Base-by-base conservation (phyloP, 2,113 vertebrate species). In the Myotis davidii region DNA sequence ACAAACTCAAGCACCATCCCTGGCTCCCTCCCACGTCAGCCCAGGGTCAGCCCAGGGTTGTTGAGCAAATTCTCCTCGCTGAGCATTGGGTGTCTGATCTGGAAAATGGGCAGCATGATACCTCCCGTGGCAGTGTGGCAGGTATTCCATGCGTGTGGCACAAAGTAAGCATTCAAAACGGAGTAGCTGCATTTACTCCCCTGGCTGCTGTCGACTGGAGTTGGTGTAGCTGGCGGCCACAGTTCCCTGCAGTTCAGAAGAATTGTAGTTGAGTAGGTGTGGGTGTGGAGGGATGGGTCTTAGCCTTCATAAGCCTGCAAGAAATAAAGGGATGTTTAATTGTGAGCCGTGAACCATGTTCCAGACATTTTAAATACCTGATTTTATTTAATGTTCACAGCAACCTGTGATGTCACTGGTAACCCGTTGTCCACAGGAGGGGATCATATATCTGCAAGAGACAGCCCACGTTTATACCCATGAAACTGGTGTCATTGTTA, bases 81-180 rank as follows among this genome's bases (percentile, higher is more conserved):
- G 56, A 69, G 9, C 25, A 6, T 76, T 25, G 16, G 56, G 90
- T 87, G 34, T 52, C 67, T 77, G 50, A 87, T 72, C 82, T 76
- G 23, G 76, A 34, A 52, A 81, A 74, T 69, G 65, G 56, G 54
- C 17, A 87, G 74, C 34, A 5, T 9, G 42, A 72, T 52, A 13
- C 50, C 39, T 76, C 25, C 56, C 56, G 67, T 65, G 96, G 91
- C 83, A 84, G 83, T 23, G 8, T 5, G n/a, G 65, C 61, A 32
- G 0, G 67, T 32, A 2, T 59, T 56, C 48, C 48, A 11, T 1
- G 6, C 5, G 3, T 32, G 50, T 83, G 78, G 74, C 69, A 74
- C 42, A 61, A 29, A 83, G 69, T 27, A 2, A 9, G 45, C 65
- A n/a, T 79, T 69, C 48, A 32, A 29, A 86, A 18, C 0, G 4